A percentile compares a stretch with the other conserved stretches of the same genome.
Evolutionary conservation across 1,140 invertebrate species (phyloP).

Genomic region (Drosophila orena): DNA sequence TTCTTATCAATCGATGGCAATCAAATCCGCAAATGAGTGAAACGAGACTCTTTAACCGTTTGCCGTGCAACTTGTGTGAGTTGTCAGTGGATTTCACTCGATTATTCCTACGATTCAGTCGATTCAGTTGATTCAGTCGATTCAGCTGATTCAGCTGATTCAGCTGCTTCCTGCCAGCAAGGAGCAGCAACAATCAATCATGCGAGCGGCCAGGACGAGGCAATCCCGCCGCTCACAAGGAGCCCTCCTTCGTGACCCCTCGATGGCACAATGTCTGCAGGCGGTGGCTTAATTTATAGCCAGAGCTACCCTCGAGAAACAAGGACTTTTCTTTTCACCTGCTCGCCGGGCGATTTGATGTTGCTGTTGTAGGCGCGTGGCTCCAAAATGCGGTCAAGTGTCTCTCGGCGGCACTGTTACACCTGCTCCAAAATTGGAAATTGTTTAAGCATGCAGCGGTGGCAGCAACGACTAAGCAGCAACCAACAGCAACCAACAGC

Average conservation of each 20-base stretch:
- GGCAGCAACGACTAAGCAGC: not conserved
- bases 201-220: conserved; percentile 33
- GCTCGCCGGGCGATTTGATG: conserved; percentile 46
- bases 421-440: conserved; percentile 77
- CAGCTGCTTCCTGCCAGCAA: conserved; percentile 72
- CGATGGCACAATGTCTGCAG: conserved; percentile 51
- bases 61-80: conserved; percentile 56
- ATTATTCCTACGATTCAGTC: conserved; percentile 34
- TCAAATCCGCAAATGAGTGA: conserved; percentile 77
- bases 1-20: conserved; percentile 62
- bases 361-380: conserved; percentile 72
- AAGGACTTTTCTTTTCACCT: conserved; percentile 81
- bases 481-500: conserved; percentile 8
- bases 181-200: conserved; percentile 74
- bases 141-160: not conserved
- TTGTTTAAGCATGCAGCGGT: conserved; percentile 42
- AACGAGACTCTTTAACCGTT: conserved; percentile 16
- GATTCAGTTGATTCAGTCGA: conserved; percentile 41
- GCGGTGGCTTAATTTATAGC: conserved; percentile 77
- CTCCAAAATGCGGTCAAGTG: conserved; percentile 83
- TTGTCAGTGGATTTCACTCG: conserved; percentile 57
- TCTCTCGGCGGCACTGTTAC: conserved; percentile 56
- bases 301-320: conserved; percentile 64
- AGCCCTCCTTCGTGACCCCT: conserved; percentile 39
- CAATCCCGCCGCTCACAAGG: conserved; percentile 52